Evolutionary conservation across 2,888 invertebrate genomes (phyloP), one percentile per base, ranked within the genome.

Genomic region (Drosophila fulvimacula): DNA sequence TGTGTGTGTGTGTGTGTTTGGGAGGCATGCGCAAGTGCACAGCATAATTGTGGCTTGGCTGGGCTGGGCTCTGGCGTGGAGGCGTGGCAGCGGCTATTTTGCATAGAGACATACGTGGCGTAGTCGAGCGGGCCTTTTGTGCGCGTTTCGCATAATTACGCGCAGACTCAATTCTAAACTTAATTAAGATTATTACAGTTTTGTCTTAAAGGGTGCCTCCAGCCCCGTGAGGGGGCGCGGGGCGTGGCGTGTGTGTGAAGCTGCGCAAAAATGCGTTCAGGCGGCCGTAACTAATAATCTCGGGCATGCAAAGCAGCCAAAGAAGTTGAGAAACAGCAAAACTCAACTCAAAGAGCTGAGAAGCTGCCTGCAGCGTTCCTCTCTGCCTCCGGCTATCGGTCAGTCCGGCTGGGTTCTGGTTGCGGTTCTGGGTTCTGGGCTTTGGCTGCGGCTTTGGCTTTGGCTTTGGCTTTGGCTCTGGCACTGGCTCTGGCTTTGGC

Each of bases 81-180:
- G 44, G 69, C 62, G 64, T 58, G 61, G 52, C 59, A 27, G 57
- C 55, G 46, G 52, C 62, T 62, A 68, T 57, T 83, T 88, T 83
- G 85, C 82, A 85, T 83, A 88, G 44, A 65, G 53, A 66, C 65
- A 46, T 53, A 53, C 61, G 65, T 68, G 58, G 55, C 53, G 24
- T 15, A 58, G 59, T 21, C 34, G 49, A 48, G 48, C 44, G 60
- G 61, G 44, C 42, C 55, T 67, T 67, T 69, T 69, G 68, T 61
- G 74, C 75, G 88, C 89, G 89, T 80, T 89, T 89, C 89, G 86
- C 89, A 87, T 86, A 86, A 86, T 86, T 86, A 86, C 89, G 89
- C 89, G 86, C 86, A 73, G 80, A 84, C 85, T 79, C 78, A 82
- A 77, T 89, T 84, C 84, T 72, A 76, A 77, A 73, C 85, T 82